phyloP scores from a whole-genome alignment of 2,888 invertebrate species.

The Xestia sexstrigata region DNA sequence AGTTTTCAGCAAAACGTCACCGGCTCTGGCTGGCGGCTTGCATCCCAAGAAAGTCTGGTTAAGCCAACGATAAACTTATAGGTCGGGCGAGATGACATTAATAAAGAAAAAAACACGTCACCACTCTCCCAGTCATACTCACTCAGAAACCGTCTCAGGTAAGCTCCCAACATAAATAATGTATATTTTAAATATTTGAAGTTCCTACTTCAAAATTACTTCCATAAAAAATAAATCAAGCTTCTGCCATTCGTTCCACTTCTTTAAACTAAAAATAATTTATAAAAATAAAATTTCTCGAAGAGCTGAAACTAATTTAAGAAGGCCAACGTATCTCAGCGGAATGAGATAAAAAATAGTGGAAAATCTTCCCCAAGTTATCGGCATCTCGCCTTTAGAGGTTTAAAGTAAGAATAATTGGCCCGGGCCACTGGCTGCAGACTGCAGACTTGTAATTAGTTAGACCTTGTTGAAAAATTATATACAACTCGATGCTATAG shows the following conservation, averaged over 20 bases:
- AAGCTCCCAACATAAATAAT: not conserved
- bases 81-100: too few relatives aligned
- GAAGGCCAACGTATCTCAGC: slow-evolving; percentile 44
- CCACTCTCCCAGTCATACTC: not conserved
- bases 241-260: not conserved
- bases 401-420: slow-evolving; percentile 77
- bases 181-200: too few relatives aligned
- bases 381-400: slow-evolving; percentile 63
- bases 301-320: slow-evolving; percentile 45
- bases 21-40: too few relatives aligned
- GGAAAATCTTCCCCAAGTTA: slow-evolving; percentile 54
- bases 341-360: slow-evolving; percentile 51
- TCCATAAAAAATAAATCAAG: not conserved
- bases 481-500: slow-evolving; percentile 67
- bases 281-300: slow-evolving; percentile 11
- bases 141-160: not conserved
- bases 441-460: slow-evolving; percentile 74
- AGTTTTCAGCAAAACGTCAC: too few relatives aligned
- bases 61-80: too few relatives aligned
- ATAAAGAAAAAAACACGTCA: too few relatives aligned
- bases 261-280: slow-evolving; percentile 35
- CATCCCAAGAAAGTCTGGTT: too few relatives aligned
- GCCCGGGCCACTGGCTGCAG: slow-evolving; percentile 58
- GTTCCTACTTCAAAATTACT: not conserved
- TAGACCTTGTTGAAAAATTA: slow-evolving; percentile 80